Conservation (phyloP, 2,113 vertebrate species). For the Scartelaos histophorus region DNA sequence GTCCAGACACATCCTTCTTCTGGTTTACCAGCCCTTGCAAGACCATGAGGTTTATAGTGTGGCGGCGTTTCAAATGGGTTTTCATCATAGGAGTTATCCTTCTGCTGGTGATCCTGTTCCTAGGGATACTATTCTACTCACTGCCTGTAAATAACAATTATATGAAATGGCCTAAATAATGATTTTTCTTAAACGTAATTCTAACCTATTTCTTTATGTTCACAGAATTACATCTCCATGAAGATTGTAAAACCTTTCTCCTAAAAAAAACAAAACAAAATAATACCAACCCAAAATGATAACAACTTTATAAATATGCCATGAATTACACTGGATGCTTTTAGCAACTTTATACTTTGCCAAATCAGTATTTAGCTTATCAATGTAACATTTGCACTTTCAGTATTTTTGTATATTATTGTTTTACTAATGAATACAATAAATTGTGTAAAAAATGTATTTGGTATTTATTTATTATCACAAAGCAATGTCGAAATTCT, state of each 20-base stretch:
- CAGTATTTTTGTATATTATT: slow-evolving; percentile 21
- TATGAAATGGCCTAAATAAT: not conserved
- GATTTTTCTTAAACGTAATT: not conserved
- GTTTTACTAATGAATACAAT: not conserved
- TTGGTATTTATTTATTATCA: not conserved
- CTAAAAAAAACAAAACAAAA: slow-evolving; percentile 39
- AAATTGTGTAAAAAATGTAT: slow-evolving; percentile 10
- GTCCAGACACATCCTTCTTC: slow-evolving; percentile 96
- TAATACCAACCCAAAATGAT: too few relatives aligned
- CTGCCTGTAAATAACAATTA: slow-evolving; percentile 85
- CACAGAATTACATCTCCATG: slow-evolving; percentile 94
- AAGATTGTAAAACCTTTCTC: slow-evolving; percentile 89
- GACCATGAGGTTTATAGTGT: slow-evolving; percentile 94
- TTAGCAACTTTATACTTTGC: not conserved
- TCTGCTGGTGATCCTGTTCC: slow-evolving; percentile 84
- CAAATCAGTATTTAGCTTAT: slow-evolving; percentile 63
- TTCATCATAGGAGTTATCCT: slow-evolving; percentile 85
- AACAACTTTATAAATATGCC: too few relatives aligned
- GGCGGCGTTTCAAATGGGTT: slow-evolving; percentile 93
- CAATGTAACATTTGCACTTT: not conserved
- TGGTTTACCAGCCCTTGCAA: slow-evolving; percentile 98
- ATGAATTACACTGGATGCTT: slow-evolving; percentile 24
- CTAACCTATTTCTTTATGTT: slow-evolving; percentile 9
- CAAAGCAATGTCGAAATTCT: not conserved
- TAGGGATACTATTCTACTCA: slow-evolving; percentile 90